phyloP scores from a whole-genome alignment of 2,888 invertebrate species.

The Sesia bembeciformis region DNA sequence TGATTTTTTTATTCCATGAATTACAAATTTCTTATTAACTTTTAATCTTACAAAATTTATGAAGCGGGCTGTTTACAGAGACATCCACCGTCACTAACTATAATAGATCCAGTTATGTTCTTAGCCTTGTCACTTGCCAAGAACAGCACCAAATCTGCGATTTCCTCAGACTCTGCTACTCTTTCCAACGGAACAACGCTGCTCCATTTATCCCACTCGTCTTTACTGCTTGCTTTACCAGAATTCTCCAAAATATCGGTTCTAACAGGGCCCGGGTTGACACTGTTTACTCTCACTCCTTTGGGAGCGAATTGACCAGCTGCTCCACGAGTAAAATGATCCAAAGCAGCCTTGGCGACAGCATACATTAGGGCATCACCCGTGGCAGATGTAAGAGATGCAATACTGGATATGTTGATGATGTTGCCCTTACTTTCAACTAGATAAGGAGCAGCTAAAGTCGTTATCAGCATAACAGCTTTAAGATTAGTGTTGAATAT shows the following conservation, averaged over 20 bases:
- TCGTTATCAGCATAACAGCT: slow-evolving; percentile 4
- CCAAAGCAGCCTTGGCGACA: slow-evolving; percentile 8
- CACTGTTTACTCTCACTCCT: slow-evolving; percentile 10
- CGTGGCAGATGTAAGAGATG: not conserved
- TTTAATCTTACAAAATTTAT: too few relatives aligned
- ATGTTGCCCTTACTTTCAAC: slow-evolving; percentile 9
- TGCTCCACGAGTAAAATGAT: slow-evolving; percentile 9
- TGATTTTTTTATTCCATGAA: too few relatives aligned
- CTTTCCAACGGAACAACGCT: slow-evolving; percentile 17
- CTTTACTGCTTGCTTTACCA: not conserved
- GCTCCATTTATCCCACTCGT: not conserved
- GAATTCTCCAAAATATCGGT: slow-evolving; percentile 6
- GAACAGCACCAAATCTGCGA: slow-evolving; percentile 22
- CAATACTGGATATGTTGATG: slow-evolving; percentile 7
- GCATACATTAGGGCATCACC: slow-evolving; percentile 2
- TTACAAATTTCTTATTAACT: too few relatives aligned
- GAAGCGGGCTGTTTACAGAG: not conserved
- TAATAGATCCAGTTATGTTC: slow-evolving; percentile 25
- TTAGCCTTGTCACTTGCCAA: slow-evolving; percentile 26
- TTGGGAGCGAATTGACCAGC: slow-evolving; percentile 7
- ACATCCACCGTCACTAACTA: slow-evolving; percentile 13
- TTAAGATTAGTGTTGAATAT: slow-evolving; percentile 9
- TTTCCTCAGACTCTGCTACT: slow-evolving; percentile 19
- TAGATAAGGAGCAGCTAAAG: slow-evolving; percentile 7
- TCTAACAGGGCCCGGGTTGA: slow-evolving; percentile 9